Base-by-base conservation (phyloP, 2,888 invertebrate genomes). In the Harpagoxenus sublaevis region DNA sequence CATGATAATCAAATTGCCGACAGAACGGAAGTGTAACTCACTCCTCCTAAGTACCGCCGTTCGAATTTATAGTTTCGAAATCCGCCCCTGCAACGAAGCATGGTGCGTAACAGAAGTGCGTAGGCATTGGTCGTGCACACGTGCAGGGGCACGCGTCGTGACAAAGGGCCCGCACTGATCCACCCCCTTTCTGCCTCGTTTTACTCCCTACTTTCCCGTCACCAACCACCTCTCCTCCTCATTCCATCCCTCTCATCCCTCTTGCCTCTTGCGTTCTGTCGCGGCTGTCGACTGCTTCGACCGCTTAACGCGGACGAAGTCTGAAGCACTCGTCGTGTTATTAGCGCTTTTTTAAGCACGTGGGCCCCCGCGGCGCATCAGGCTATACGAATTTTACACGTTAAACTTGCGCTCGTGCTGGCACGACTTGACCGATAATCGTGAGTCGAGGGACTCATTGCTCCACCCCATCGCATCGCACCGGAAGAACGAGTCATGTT, bases 71-170 rank as follows among this genome's bases (percentile, higher is more conserved):
- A 79, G 83, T 79, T 87, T 84, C 73, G 71, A 84, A 86, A 87
- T 87, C 84, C 86, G 86, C 84, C 84, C 87, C 86, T 89, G 88
- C 84, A 63, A 53, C 63, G 75, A 65, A 84, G 75, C 84, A 77
- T 66, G 81, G 85, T 84, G 86, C 83, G 89, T 88, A 90, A 90
- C 88, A 89, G 91, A 91, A 92, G 92, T 93, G 92, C 93, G 94
- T 93, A 93, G 93, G 93, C 93, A 94, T 94, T 94, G 94, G 94
- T 92, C 93, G 92, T 92, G 94, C 94, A 94, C 94, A 94, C 94
- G 94, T 94, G 94, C 94, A 94, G 89, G 93, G 94, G 94, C 94
- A 94, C 94, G 94, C 94, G 94, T 93, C 94, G 85, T 92, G 92
- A 94, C 94, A 94, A 94, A 94, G 94, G 92, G 92, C 94, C 94